Conservation (phyloP, 2,113 vertebrate species). For the Campylomormyrus numenius region DNA sequence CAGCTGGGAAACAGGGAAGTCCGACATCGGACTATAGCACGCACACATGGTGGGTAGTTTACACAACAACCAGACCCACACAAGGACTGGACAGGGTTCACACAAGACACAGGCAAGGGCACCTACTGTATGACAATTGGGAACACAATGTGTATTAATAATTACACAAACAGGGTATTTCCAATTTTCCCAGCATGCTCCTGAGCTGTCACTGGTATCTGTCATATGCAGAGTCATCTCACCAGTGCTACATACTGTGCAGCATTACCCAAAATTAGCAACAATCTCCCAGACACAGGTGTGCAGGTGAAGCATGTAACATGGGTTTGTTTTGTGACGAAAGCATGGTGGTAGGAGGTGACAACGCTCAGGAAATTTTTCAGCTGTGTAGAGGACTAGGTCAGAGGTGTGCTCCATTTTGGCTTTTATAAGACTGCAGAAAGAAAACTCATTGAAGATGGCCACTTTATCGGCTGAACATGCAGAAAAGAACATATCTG, state of each 20-base stretch:
- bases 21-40: neutral
- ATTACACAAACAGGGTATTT: neutral
- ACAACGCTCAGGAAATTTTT: neutral
- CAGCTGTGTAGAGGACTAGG: neutral
- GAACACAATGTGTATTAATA: neutral
- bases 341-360: neutral
- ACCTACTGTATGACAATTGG: neutral
- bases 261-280: neutral
- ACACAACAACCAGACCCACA: neutral
- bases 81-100: neutral
- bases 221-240: neutral
- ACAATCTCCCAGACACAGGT: neutral
- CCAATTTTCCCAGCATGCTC: neutral
- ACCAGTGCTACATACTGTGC: neutral
- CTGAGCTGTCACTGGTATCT: too few relatives aligned
- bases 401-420: neutral
- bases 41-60: neutral
- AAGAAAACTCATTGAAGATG: neutral
- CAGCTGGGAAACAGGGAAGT: neutral
- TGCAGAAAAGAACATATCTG: neutral
- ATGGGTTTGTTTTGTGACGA: neutral
- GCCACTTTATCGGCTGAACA: neutral
- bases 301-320: too few relatives aligned
- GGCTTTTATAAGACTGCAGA: neutral
- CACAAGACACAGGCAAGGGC: neutral